Percentiles rank a stretch among this genome's conserved stretches.
Evolutionary conservation across 2,888 invertebrate species (phyloP).

Genomic region (Cryptocheilus praepositus): DNA sequence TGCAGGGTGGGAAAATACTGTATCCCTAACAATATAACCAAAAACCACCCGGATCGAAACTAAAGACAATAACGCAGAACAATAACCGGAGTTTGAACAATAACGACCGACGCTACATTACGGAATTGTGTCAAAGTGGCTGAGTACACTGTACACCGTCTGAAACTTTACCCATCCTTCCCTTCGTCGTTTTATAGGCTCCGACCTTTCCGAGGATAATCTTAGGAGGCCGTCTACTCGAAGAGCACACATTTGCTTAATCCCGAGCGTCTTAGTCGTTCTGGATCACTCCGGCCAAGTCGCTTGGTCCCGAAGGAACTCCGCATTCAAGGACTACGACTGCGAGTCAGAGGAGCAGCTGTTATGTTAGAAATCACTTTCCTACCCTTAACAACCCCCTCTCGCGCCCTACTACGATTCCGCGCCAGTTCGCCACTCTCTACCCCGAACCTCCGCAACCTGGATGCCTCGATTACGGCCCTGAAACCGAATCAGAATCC

Average conservation of each 20-base stretch:
- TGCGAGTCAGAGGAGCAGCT: conserved; percentile 53
- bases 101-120: conserved; percentile 5
- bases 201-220: conserved; percentile 47
- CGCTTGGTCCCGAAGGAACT: conserved; percentile 47
- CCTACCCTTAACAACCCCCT: conserved; percentile 33
- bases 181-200: conserved; percentile 31
- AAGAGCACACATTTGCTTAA: conserved; percentile 52
- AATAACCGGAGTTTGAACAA: no score
- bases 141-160: conserved; percentile 11
- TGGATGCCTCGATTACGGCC: background rate
- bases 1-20: no score
- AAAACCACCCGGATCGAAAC: no score
- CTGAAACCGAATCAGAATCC: background rate
- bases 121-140: conserved; percentile 43
- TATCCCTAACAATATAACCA: no score
- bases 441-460: background rate
- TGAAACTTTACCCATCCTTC: background rate
- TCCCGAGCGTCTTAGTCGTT: conserved; percentile 48
- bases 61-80: no score
- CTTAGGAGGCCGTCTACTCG: conserved; percentile 40
- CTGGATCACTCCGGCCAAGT: conserved; percentile 46
- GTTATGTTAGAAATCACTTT: conserved; percentile 63
- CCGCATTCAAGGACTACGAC: conserved; percentile 41
- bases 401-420: conserved; percentile 42
- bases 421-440: conserved; percentile 19